Base-by-base conservation (phyloP, 2,113 vertebrate genomes). In the Camelus dromedarius region DNA sequence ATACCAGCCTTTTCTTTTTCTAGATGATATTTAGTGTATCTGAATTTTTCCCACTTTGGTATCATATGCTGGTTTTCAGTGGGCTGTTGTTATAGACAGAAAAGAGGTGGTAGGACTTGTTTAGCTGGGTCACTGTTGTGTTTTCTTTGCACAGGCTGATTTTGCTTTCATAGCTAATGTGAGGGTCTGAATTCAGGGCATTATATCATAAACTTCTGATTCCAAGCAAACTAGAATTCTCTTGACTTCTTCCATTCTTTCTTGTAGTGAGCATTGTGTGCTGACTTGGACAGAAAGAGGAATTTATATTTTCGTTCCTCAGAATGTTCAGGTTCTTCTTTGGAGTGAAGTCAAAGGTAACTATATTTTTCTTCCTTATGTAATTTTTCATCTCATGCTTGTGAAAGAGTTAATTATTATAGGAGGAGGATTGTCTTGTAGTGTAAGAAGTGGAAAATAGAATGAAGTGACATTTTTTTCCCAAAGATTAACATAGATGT, bases 261-360 rank as follows among this genome's bases (percentile, higher is more conserved):
- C 48, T 96, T 98, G 30, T 82, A 99, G 99, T 97, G 99, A 99
- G 84, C 99, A 99, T 86, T 99, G 99, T 97, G 97, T 99, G 87
- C 97, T 99, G 98, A 99, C 99, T 38, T 99, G 99, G 99, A 99
- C 99, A 38, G 99, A 99, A 96, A 99, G 98, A 93, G 99, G 99
- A 77, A 99, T 99, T 98, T 99, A 99, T 97, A 97, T 99, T 98
- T 99, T 99, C 64, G 98, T 99, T 93, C 99, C 99, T 92, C 99
- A 99, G 97, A 99, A 98, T 22, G 98, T 99, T 94, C 99, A 99
- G 97, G 99, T 99, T 93, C 99, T 99, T 76, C 99, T 99, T 56
- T 99, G 99, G 99, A 99, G 99, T 94, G 99, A 99, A 98, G 96
- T 99, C 56, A 99, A 99, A 99, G 99, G 99, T 99, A 96, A 95